Evolutionary conservation across 2,797 vertebrate genomes (phyloP), one percentile per base, ranked within the genome.

Genomic region (Urophycis tenuis): DNA sequence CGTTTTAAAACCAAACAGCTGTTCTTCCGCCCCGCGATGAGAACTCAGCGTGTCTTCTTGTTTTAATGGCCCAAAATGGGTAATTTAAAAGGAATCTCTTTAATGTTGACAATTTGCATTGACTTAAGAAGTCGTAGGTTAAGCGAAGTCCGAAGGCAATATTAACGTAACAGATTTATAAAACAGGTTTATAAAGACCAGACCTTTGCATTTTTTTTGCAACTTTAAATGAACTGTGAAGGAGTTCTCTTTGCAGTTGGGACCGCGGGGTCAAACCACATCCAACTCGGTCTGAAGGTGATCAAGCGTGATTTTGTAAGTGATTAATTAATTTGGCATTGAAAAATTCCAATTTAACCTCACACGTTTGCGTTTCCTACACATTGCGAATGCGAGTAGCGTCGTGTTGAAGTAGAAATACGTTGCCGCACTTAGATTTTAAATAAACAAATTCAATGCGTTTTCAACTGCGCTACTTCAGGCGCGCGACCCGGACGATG

Each of bases 1-100:
- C 80, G 80, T 34, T 73, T 78, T 34, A 33, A 83, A 76, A 85
- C 73, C 64, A 11, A 69, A 15, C 3, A 70, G n/a, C 5, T 36
- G 45, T 31, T n/a, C 60, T 29, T 5, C 22, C 25, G 53, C 53
- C 25, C 15, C 22, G 3, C n/a, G 60, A 4, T 29, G 15, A 29
- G 14, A 6, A 10, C 22, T 60, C 17, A n/a, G 25, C 22, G 19
- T 11, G 11, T 29, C 3, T 29, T 4, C 9, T 29, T 29, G 60
- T 29, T 67, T 49, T 67, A 3, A 67, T 8, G 29, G 25, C n/a
- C n/a, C 11, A 29, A 29, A 25, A 29, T 67, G 25, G 25, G n/a
- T 67, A 29, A 12, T 67, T 10, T n/a, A 67, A 67, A 67, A 12
- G 34, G 34, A n/a, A 53, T 60, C 53, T 19, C 10, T 67, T 67